Evolutionary conservation across 1,140 invertebrate genomes (phyloP), one percentile per base, ranked within the genome.

Genomic region (Saccostrea echinata): DNA sequence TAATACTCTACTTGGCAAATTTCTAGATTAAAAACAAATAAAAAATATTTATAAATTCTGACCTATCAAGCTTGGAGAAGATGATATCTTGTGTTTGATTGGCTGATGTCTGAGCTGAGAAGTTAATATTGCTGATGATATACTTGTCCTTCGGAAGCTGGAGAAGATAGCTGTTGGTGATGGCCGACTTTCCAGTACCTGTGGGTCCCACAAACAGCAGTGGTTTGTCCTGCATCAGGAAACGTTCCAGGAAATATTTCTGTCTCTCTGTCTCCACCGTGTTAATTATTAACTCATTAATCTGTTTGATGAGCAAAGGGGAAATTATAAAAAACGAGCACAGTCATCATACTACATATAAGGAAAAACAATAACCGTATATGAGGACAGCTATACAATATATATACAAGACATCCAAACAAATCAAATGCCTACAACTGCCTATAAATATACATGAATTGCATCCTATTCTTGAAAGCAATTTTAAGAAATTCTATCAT

Each of bases 61-160:
- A 95, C 94, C 94, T 94, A 84, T 95, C 94, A 12, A 95, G 91
- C 86, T 94, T 95, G 1, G 94, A 94, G 88, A 95, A 94, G 18
- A 95, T 94, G 82, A 94, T 95, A 85, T 95, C 94, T 90, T 95
- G 95, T 21, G 93, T 94, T 85, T 94, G 93, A 91, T 94, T 94
- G 85, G 94, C 93, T 85, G 94, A 94, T 24, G 95, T 95, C 86
- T 94, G 94, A 27, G 95, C 94, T 9, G 95, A 95, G 90, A 95
- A 95, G 89, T 94, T 95, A n/a, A 95, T 91, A 89, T 94, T 94
- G 90, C 92, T 94, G 68, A 93, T 92, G 35, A 94, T 91, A 88
- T 92, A 95, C 88, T 94, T 93, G 86, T 94, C 94, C 83, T 92
- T 92, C 4, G 93, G 93, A n/a, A 95, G 90, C 84, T 93, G 86